Evolutionary conservation across 1,140 invertebrate genomes (phyloP).

Genomic region (Eupeodes corollae): DNA sequence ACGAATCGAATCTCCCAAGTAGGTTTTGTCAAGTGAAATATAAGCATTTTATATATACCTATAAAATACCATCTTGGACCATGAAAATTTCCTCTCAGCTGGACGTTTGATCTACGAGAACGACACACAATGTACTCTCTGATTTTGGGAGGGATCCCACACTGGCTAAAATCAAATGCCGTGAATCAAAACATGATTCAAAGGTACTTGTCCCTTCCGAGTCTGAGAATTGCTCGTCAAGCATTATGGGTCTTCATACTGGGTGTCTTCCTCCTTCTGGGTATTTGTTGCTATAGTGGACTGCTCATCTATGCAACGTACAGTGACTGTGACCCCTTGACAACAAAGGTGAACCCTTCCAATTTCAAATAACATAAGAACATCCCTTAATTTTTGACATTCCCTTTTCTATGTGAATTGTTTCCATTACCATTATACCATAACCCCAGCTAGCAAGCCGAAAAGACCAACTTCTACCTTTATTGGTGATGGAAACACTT

Average conservation of each 20-base stretch:
- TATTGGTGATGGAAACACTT: slow-evolving; percentile 71
- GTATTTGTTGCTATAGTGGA: slow-evolving; percentile 62
- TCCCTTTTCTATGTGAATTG: neutral
- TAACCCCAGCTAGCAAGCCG: slow-evolving; percentile 46
- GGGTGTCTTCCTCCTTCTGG: slow-evolving; percentile 49
- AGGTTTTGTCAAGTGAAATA: slow-evolving; percentile 16
- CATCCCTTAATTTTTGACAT: slow-evolving; percentile 3
- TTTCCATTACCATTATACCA: slow-evolving; percentile 5
- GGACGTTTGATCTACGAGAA: slow-evolving; percentile 52
- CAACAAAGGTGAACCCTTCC: slow-evolving; percentile 43
- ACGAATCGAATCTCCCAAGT: slow-evolving; percentile 66
- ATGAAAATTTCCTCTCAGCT: slow-evolving; percentile 39
- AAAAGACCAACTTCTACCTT: slow-evolving; percentile 61
- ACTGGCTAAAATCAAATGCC: slow-evolving; percentile 67
- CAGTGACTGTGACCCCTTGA: slow-evolving; percentile 72
- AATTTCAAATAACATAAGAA: neutral
- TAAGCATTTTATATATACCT: neutral
- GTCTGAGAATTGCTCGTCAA: slow-evolving; percentile 53
- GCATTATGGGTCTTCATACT: slow-evolving; percentile 62
- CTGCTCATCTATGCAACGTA: slow-evolving; percentile 77
- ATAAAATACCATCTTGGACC: neutral
- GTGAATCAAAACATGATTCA: slow-evolving; percentile 78
- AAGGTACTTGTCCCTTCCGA: slow-evolving; percentile 59
- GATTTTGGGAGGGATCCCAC: slow-evolving; percentile 65
- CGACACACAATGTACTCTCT: slow-evolving; percentile 68